Evolutionary conservation across 2,888 invertebrate species (phyloP).

Genomic region (Meta bourneti): DNA sequence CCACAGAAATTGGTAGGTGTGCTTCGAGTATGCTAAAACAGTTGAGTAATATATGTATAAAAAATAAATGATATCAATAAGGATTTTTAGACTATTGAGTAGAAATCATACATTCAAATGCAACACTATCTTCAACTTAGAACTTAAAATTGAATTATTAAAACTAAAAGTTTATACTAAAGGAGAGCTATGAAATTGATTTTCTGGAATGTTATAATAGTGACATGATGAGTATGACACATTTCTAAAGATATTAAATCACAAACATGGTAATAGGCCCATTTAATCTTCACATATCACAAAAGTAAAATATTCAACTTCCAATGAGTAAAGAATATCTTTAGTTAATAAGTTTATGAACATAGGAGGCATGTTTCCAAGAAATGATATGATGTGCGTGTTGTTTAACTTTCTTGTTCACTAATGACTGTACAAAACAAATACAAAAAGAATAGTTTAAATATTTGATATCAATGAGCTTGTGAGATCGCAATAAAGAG

Average conservation of each 20-base stretch:
- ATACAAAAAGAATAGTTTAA: constrained; percentile 57
- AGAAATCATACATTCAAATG: too few species aligned
- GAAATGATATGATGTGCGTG: constrained; percentile 73
- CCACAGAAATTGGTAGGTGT: too few species aligned
- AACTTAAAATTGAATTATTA: too few species aligned
- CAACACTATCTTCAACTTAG: too few species aligned
- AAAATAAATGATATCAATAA: too few species aligned
- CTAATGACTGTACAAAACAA: constrained; percentile 72
- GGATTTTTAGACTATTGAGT: too few species aligned
- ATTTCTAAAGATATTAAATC: constrained; percentile 46
- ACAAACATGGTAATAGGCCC: constrained; percentile 30
- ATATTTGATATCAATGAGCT: constrained; percentile 56
- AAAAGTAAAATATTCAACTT: constrained; percentile 62
- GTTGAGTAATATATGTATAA: too few species aligned
- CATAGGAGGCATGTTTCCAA: constrained; percentile 58
- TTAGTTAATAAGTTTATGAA: constrained; percentile 55
- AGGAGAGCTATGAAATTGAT: not conserved
- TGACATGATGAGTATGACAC: constrained; percentile 3
- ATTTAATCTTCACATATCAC: constrained; percentile 56
- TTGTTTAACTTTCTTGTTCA: constrained; percentile 67
- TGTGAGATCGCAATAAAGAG: constrained; percentile 61
- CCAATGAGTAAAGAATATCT: constrained; percentile 34
- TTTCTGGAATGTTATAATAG: constrained; percentile 29
- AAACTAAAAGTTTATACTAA: too few species aligned
- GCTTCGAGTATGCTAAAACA: too few species aligned